A percentile compares a stretch with the other conserved stretches of the same genome.
Conservation (phyloP, 2,888 invertebrate genomes). For the Liopterus haemorrhoidalis region DNA sequence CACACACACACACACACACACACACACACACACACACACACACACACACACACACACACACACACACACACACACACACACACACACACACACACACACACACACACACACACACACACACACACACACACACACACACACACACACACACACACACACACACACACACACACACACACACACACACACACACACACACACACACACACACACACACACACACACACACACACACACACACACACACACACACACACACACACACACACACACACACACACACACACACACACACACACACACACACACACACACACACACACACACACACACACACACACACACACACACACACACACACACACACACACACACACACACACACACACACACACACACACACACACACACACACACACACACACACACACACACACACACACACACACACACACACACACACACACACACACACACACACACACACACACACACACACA, state of each 20-base stretch:
- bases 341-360: slow-evolving; percentile 10
- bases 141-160: slow-evolving; percentile 1
- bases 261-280: slow-evolving; percentile 9
- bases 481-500: slow-evolving; percentile 9
- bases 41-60: too few species aligned
- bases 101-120: too few species aligned
- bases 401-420: slow-evolving; percentile 10
- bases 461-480: slow-evolving; percentile 9
- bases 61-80: too few species aligned
- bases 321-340: slow-evolving; percentile 9
- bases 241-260: slow-evolving; percentile 7
- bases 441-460: slow-evolving; percentile 11
- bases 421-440: slow-evolving; percentile 9
- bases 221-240: slow-evolving; percentile 9
- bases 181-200: slow-evolving; percentile 11
- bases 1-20: too few species aligned
- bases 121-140: neutral
- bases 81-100: too few species aligned
- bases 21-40: too few species aligned
- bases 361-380: slow-evolving; percentile 10
- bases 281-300: slow-evolving; percentile 9
- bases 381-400: slow-evolving; percentile 10
- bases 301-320: slow-evolving; percentile 9
- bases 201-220: slow-evolving; percentile 9
- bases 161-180: slow-evolving; percentile 6